Conservation (phyloP, 2,888 invertebrate genomes). For the Ectemnius lituratus region DNA sequence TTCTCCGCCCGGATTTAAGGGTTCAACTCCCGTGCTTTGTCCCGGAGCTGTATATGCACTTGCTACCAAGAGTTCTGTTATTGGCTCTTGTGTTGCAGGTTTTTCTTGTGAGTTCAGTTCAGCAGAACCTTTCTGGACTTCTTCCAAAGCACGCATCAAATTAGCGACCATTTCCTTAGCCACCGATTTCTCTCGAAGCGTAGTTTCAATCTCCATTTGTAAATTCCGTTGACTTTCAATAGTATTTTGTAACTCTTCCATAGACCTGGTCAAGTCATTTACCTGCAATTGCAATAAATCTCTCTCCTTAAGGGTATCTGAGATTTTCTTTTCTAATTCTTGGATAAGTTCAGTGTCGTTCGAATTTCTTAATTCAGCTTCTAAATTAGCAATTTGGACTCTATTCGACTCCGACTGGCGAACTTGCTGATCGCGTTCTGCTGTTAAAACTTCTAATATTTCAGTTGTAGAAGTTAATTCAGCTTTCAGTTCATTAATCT, state of each 20-base stretch:
- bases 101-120: background rate
- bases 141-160: slow-evolving; percentile 83
- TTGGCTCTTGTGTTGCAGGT: background rate
- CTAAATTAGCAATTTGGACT: slow-evolving; percentile 53
- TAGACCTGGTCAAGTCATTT: slow-evolving; percentile 60
- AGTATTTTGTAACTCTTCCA: slow-evolving; percentile 55
- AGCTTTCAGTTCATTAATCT: slow-evolving; percentile 22
- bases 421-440: slow-evolving; percentile 54
- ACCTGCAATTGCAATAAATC: slow-evolving; percentile 65
- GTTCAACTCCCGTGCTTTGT: background rate
- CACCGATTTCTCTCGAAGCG: slow-evolving; percentile 80
- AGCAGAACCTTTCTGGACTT: slow-evolving; percentile 65
- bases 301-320: slow-evolving; percentile 53
- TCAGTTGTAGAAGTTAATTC: slow-evolving; percentile 29
- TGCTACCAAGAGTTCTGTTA: background rate
- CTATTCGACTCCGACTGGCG: slow-evolving; percentile 53
- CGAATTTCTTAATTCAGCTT: slow-evolving; percentile 52
- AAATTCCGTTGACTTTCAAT: slow-evolving; percentile 39
- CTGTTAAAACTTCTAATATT: slow-evolving; percentile 28
- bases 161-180: slow-evolving; percentile 83
- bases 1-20: background rate
- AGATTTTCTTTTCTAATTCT: slow-evolving; percentile 58
- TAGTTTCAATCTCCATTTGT: slow-evolving; percentile 53
- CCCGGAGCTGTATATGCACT: background rate
- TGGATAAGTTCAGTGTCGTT: slow-evolving; percentile 53